Base-by-base conservation (phyloP, 2,888 invertebrate genomes). In the Pomacea canaliculata region DNA sequence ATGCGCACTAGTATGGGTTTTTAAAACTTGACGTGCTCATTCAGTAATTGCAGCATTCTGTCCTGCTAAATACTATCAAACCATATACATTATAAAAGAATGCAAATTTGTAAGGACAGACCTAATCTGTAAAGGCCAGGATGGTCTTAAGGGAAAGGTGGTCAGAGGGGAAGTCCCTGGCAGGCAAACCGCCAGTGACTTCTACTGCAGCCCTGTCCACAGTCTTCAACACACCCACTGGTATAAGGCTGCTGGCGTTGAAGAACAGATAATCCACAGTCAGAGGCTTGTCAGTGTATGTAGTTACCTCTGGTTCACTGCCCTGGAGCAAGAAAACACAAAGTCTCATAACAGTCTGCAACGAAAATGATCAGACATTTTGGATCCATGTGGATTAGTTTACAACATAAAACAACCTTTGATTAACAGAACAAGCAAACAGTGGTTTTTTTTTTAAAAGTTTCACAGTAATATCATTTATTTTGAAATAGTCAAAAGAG, bases 111-210 rank as follows among this genome's bases (percentile, higher is more conserved):
- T 56, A 19, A 19, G 12, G 27, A 27, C 63, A 63, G 16, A 74
- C 69, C 63, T 69, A 74, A 12, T 62, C 62, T 46, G n/a, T 49
- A 27, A 69, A 74, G 48, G 69, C 49, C 68, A 74, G 49, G 59
- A 82, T 82, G 56, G 89, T 86, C 77, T 89, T 89, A 69, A 89
- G 74, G 27, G 90, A 90, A 63, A 90, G 80, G 78, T 90, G 90
- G 79, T 90, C 90, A n/a, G 90, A 90, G 63, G 90, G 90, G 81
- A 87, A 89, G 76, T 81, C 79, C 27, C 73, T 67, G 76, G 83
- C 85, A 16, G 90, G 90, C 71, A 88, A 85, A 13, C 87, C 86
- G 8, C 85, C 83, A 5, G 83, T 84, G 46, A 78, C 82, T 67
- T 81, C 81, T 37, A 88, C 78, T 46, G 76, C 80, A 19, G 80